These are phyloP conservation scores for Hoplodrina blanda DNA, from an alignment of 2,888 invertebrate genomes.

Conservation along the genomic window DNA sequence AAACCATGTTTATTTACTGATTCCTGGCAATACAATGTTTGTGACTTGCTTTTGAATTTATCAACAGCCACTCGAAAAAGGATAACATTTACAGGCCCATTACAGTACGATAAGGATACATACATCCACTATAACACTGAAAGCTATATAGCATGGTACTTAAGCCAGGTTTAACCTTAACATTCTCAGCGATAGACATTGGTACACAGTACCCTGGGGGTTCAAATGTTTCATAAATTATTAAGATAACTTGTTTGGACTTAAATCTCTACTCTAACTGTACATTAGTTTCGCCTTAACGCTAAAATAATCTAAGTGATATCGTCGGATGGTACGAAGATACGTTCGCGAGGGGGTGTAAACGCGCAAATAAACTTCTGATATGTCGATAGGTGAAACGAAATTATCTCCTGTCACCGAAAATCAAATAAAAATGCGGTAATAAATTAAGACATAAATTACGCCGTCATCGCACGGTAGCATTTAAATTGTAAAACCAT, in stretches of 20 bases:
- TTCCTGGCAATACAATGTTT: slow-evolving; percentile 91
- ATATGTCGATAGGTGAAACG: slow-evolving; percentile 84
- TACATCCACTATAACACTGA: slow-evolving; percentile 86
- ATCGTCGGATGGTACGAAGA: slow-evolving; percentile 85
- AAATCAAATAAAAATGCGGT: slow-evolving; percentile 77
- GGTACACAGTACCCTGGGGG: slow-evolving; percentile 88
- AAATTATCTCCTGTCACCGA: slow-evolving; percentile 82
- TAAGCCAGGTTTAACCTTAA: slow-evolving; percentile 85
- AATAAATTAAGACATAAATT: slow-evolving; percentile 80
- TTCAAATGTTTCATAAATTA: slow-evolving; percentile 87
- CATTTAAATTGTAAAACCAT: slow-evolving; percentile 75
- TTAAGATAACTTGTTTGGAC: slow-evolving; percentile 89
- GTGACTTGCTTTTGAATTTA: slow-evolving; percentile 82
- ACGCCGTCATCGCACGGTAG: slow-evolving; percentile 86
- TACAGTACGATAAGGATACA: slow-evolving; percentile 79
- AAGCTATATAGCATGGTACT: slow-evolving; percentile 83
- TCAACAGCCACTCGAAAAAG: slow-evolving; percentile 76
- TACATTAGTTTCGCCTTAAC: slow-evolving; percentile 91
- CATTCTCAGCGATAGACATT: slow-evolving; percentile 78
- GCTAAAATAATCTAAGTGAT: slow-evolving; percentile 91
- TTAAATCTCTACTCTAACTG: slow-evolving; percentile 91
- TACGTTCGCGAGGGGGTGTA: slow-evolving; percentile 77
- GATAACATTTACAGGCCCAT: slow-evolving; percentile 73
- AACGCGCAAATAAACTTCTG: slow-evolving; percentile 85
- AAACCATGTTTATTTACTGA: slow-evolving; percentile 94